Evolutionary conservation across 2,888 invertebrate species (phyloP).

Genomic region (Rhingia rostrata): DNA sequence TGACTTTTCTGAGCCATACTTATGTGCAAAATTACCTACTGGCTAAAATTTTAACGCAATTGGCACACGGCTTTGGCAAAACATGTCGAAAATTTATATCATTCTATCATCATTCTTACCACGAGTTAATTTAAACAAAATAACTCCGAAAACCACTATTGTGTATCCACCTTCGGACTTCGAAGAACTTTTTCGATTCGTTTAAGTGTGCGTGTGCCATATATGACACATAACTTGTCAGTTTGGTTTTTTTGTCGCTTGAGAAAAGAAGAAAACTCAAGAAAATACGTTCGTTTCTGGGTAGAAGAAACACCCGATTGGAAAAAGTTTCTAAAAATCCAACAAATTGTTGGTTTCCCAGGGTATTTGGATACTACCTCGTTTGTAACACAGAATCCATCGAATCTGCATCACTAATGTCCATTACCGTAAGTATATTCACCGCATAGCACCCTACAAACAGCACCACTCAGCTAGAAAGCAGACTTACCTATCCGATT

Average conservation of each 20-base stretch:
- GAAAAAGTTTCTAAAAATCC: slow-evolving; percentile 41
- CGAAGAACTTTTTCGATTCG: slow-evolving; percentile 21
- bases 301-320: slow-evolving; percentile 28
- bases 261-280: slow-evolving; percentile 35
- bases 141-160: neutral
- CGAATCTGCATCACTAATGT: slow-evolving; percentile 80
- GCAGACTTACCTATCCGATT: slow-evolving; percentile 50
- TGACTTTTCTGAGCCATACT: too few relatives aligned
- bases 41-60: too few relatives aligned
- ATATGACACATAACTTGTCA: slow-evolving; percentile 71
- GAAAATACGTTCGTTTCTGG: slow-evolving; percentile 36
- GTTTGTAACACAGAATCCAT: slow-evolving; percentile 11
- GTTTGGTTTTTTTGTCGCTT: slow-evolving; percentile 58
- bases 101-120: too few relatives aligned
- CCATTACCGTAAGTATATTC: slow-evolving; percentile 82
- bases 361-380: slow-evolving; percentile 18
- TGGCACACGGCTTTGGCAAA: too few relatives aligned
- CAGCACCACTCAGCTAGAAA: slow-evolving; percentile 60
- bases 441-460: slow-evolving; percentile 56
- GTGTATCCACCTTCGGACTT: neutral
- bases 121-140: too few relatives aligned
- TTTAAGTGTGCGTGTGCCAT: slow-evolving; percentile 29
- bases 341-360: neutral
- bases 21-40: too few relatives aligned
- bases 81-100: too few relatives aligned